Conservation (phyloP, 2,113 vertebrate genomes). For the Notechis scutatus region DNA sequence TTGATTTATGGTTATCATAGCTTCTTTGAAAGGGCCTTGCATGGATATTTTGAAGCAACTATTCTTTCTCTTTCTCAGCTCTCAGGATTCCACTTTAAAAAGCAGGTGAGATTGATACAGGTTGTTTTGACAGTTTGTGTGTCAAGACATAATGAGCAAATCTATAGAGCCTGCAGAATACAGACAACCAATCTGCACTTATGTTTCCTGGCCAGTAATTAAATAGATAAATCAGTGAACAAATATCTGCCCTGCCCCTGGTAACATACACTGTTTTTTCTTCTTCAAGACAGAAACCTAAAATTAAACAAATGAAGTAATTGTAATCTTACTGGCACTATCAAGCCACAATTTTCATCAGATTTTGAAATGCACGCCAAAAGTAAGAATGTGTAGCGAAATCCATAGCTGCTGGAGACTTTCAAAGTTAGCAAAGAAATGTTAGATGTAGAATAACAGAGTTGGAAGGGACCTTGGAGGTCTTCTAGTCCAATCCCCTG, state of each 20-base stretch:
- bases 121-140: background rate
- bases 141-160: background rate
- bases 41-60: background rate
- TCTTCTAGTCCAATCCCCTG: no score
- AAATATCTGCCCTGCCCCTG: background rate
- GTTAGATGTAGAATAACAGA: background rate
- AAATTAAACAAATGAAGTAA: background rate
- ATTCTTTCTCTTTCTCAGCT: background rate
- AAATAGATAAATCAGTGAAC: background rate
- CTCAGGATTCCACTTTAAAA: background rate
- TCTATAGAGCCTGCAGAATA: background rate
- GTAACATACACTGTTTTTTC: background rate
- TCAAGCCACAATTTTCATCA: background rate
- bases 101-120: background rate
- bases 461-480: no score
- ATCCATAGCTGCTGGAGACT: background rate
- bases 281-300: background rate
- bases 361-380: background rate
- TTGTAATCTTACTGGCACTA: background rate
- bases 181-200: background rate
- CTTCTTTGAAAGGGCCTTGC: background rate
- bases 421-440: background rate
- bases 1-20: no score
- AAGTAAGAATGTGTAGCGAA: background rate
- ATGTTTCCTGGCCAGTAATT: background rate